Evolutionary conservation across 2,797 vertebrate genomes (phyloP).

Genomic region (Crenuchus spilurus): DNA sequence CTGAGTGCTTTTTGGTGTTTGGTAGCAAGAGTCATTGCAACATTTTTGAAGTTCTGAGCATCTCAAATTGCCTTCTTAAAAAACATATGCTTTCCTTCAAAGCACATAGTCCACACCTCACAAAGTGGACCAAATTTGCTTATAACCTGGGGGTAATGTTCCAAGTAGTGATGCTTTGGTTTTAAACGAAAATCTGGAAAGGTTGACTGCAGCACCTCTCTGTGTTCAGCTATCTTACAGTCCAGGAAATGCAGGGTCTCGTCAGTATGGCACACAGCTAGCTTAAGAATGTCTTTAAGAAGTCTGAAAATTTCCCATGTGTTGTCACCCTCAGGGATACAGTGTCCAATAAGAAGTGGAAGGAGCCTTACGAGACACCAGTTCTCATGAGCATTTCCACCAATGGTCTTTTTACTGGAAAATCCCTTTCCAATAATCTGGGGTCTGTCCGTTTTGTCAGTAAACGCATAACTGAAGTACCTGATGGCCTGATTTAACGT

Average conservation of each 20-base stretch:
- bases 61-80: constrained; percentile 49
- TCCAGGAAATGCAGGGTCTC: constrained; percentile 54
- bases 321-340: constrained; percentile 8
- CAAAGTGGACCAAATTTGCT: constrained; percentile 45
- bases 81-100: constrained; percentile 46
- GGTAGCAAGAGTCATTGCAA: constrained; percentile 42
- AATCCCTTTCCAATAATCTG: constrained; percentile 32
- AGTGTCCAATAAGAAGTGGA: constrained; percentile 23
- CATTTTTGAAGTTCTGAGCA: constrained; percentile 49
- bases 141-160: constrained; percentile 52
- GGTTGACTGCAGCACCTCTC: constrained; percentile 34
- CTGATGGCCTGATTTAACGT: constrained; percentile 28
- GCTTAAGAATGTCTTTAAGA: constrained; percentile 53
- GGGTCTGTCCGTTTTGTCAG: constrained; percentile 47
- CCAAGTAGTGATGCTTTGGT: constrained; percentile 54
- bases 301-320: too few relatives aligned
- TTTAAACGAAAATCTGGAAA: constrained; percentile 45
- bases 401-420: constrained; percentile 44
- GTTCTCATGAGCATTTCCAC: constrained; percentile 47
- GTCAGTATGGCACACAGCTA: constrained; percentile 49
- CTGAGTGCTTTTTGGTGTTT: constrained; percentile 50
- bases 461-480: constrained; percentile 48
- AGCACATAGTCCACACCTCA: constrained; percentile 50
- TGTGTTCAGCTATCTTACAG: constrained; percentile 53
- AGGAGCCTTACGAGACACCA: constrained; percentile 28